These are phyloP conservation scores for Nasua narica DNA, from an alignment of 2,797 vertebrate genomes.

Conservation along the genomic window DNA sequence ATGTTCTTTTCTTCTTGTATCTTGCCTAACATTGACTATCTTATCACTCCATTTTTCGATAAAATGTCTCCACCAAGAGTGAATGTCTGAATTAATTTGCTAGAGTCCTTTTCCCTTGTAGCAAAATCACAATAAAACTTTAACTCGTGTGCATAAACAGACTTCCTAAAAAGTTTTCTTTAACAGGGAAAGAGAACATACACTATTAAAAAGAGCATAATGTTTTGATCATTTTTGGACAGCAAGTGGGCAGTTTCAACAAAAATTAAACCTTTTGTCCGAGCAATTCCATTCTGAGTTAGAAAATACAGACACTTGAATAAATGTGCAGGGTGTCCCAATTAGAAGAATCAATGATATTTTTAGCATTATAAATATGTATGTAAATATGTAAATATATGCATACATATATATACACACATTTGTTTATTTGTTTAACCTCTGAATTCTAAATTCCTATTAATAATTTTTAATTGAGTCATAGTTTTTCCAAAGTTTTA, in stretches of 20 bases:
- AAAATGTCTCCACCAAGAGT: conserved; percentile 20
- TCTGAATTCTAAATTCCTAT: not conserved
- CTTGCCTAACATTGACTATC: not conserved
- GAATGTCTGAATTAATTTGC: conserved; percentile 52
- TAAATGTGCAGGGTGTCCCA: not conserved
- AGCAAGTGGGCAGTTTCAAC: not conserved
- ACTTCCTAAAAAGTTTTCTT: conserved; percentile 21
- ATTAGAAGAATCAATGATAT: not conserved
- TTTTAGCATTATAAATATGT: not conserved
- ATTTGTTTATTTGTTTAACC: not conserved
- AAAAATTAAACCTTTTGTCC: not conserved
- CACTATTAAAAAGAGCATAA: not conserved
- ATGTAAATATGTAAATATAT: no score
- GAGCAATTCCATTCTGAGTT: not conserved
- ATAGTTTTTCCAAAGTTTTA: not conserved
- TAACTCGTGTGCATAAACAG: not conserved
- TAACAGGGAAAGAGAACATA: not conserved
- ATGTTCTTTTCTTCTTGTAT: conserved; percentile 15
- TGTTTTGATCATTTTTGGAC: not conserved
- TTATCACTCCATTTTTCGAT: conserved; percentile 29
- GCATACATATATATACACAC: not conserved
- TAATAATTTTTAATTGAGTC: not conserved
- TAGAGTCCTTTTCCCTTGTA: not conserved
- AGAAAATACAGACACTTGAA: conserved; percentile 3
- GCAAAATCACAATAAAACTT: conserved; percentile 26